These are phyloP conservation scores for Hemichromis elongatus DNA, from an alignment of 2,113 vertebrate species.

Conservation along the genomic window DNA sequence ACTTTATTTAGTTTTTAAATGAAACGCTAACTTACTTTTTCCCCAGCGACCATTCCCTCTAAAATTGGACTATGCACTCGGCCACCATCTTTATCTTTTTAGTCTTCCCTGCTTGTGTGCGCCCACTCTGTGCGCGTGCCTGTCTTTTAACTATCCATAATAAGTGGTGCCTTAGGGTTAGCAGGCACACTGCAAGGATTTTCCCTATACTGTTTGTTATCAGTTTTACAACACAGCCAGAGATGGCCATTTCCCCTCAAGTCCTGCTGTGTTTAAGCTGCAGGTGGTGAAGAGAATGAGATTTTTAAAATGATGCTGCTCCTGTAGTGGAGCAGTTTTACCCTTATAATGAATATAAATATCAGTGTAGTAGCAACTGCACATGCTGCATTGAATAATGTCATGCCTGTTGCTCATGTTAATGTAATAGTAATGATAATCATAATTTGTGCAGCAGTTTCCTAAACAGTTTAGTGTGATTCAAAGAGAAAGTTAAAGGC, in stretches of 20 bases:
- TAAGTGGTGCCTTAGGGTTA: constrained; percentile 25
- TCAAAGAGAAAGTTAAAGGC: background rate
- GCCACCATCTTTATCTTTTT: background rate
- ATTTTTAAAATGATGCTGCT: constrained; percentile 10
- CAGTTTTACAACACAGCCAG: constrained; percentile 29
- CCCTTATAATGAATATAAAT: constrained; percentile 19
- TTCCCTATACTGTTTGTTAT: constrained; percentile 19
- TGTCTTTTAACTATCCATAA: constrained; percentile 25
- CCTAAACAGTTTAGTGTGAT: background rate
- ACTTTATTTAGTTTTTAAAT: background rate
- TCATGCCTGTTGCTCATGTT: background rate
- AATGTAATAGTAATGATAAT: background rate
- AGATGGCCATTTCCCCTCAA: constrained; percentile 17
- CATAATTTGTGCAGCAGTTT: background rate
- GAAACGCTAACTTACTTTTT: background rate
- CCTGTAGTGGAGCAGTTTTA: background rate
- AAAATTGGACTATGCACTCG: background rate
- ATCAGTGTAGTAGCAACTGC: background rate
- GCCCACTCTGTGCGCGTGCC: background rate
- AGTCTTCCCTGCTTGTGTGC: background rate
- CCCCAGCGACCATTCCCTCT: background rate
- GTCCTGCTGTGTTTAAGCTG: constrained; percentile 45
- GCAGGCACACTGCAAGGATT: constrained; percentile 14
- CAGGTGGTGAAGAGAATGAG: constrained; percentile 31
- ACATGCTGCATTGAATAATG: background rate